These are phyloP conservation scores for Aphidius ervi DNA, from an alignment of 1,140 invertebrate genomes.

Conservation along the genomic window DNA sequence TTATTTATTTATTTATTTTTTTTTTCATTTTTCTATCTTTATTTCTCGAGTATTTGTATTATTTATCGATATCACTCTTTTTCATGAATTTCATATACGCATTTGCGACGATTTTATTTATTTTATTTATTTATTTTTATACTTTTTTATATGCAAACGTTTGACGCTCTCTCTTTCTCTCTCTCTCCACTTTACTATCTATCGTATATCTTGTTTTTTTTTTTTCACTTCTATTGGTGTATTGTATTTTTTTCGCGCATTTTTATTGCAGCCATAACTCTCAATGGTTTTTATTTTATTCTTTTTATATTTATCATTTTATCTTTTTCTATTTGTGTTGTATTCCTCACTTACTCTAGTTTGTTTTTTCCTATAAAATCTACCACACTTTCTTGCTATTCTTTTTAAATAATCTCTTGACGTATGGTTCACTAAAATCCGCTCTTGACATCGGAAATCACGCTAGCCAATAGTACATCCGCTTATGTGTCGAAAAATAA, in stretches of 20 bases:
- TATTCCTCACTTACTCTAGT: constrained; percentile 2
- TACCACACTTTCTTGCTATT: constrained; percentile 8
- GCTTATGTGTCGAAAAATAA: no score
- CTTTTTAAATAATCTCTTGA: constrained; percentile 17
- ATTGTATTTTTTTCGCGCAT: constrained; percentile 5
- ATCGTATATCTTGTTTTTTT: not conserved
- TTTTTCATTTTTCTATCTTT: no score
- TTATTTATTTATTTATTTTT: no score
- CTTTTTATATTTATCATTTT: not conserved
- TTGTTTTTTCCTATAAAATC: constrained; percentile 7
- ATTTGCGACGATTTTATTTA: not conserved
- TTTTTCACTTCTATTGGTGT: not conserved
- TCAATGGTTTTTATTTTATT: constrained; percentile 7
- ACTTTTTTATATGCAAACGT: constrained; percentile 1
- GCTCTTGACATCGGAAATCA: constrained; percentile 1
- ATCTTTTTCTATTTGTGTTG: constrained; percentile 2
- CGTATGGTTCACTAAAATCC: constrained; percentile 10
- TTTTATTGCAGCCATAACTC: constrained; percentile 19
- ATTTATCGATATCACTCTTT: constrained; percentile 2
- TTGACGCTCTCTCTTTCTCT: constrained; percentile 13
- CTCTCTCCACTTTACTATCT: constrained; percentile 4
- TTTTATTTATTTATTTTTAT: no score
- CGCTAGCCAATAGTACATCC: not conserved
- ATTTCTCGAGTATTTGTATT: not conserved
- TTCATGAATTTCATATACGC: not conserved